Evolutionary conservation across 2,113 vertebrate genomes (phyloP).

Genomic region (Corythoichthys intestinalis): DNA sequence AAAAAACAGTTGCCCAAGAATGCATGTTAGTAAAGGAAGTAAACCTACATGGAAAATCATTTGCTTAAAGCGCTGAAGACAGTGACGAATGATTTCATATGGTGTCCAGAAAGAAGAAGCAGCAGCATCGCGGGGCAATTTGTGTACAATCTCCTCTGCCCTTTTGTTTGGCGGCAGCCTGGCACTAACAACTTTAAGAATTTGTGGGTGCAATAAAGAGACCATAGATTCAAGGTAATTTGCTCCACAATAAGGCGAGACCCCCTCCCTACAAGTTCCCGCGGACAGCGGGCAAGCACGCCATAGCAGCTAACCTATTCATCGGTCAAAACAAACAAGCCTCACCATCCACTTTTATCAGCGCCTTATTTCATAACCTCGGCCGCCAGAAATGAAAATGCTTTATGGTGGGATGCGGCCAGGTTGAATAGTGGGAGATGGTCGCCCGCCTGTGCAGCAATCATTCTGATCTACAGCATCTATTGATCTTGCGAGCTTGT

Average conservation of each 20-base stretch:
- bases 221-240: conserved; percentile 65
- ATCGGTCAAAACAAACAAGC: conserved; percentile 69
- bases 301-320: conserved; percentile 63
- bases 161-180: conserved; percentile 44
- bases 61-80: conserved; percentile 22
- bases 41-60: conserved; percentile 17
- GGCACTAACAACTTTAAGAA: conserved; percentile 63
- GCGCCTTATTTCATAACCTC: conserved; percentile 61
- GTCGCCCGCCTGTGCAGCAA: conserved; percentile 44
- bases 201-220: conserved; percentile 67
- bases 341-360: conserved; percentile 57
- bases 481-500: conserved; percentile 65
- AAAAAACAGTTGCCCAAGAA: not conserved
- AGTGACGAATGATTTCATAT: conserved; percentile 51
- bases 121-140: conserved; percentile 53
- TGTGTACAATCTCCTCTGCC: conserved; percentile 51
- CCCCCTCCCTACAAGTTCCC: conserved; percentile 24
- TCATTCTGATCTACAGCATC: conserved; percentile 70
- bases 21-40: conserved; percentile 13
- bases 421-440: conserved; percentile 52
- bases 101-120: conserved; percentile 31
- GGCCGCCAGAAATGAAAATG: conserved; percentile 47
- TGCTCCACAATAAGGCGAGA: conserved; percentile 66
- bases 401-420: conserved; percentile 30
- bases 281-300: conserved; percentile 45